phyloP scores from a whole-genome alignment of 2,113 vertebrate species.

The Megaleporinus macrocephalus region DNA sequence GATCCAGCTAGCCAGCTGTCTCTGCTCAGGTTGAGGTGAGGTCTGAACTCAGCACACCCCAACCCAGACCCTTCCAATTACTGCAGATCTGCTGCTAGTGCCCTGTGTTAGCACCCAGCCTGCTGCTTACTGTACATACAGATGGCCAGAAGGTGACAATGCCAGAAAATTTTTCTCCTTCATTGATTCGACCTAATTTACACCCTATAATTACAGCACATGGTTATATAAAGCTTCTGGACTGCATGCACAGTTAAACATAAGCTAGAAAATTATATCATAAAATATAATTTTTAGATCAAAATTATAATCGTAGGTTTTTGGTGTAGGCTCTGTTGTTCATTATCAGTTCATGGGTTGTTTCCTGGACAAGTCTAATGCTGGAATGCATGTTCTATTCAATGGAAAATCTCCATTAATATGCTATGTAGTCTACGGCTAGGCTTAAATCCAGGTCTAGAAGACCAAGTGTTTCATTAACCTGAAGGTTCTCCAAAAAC shows the following conservation, averaged over 20 bases:
- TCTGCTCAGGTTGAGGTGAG: background rate
- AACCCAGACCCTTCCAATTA: background rate
- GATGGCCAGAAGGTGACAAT: background rate
- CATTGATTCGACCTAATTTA: background rate
- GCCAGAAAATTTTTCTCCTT: background rate
- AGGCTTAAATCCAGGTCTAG: no score
- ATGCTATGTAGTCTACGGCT: no score
- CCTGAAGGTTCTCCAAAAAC: no score
- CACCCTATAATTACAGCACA: background rate
- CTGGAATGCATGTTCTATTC: no score
- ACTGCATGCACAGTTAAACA: background rate
- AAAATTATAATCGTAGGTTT: no score
- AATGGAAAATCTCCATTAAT: no score
- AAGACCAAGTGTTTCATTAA: no score
- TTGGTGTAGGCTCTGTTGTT: no score
- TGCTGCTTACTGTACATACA: background rate
- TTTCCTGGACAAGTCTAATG: no score
- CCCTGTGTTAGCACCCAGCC: background rate
- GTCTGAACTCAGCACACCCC: background rate
- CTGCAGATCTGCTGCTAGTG: background rate
- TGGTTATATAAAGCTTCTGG: constrained; percentile 21
- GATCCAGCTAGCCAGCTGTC: constrained; percentile 54
- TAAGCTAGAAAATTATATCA: background rate
- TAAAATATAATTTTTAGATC: no score
- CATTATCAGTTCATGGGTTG: no score